These are phyloP conservation scores for Parasteatoda tepidariorum DNA, from an alignment of 1,140 invertebrate genomes.

Conservation along the genomic window DNA sequence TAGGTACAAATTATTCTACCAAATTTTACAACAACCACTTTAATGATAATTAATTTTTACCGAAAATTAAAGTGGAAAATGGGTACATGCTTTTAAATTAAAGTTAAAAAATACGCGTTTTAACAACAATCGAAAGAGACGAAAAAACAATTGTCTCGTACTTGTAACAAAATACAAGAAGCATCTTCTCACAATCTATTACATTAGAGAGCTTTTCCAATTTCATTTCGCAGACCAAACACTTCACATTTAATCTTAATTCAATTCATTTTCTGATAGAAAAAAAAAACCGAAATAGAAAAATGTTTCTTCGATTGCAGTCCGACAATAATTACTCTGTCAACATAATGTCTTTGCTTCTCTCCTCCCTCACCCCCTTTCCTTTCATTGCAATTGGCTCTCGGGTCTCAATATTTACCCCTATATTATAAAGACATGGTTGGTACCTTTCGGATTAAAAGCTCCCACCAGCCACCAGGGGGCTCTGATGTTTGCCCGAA, in stretches of 20 bases:
- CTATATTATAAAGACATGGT: conserved; percentile 31
- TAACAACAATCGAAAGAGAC: too few relatives aligned
- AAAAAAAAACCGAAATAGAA: background rate
- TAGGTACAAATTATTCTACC: too few relatives aligned
- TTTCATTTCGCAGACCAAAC: background rate
- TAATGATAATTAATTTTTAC: too few relatives aligned
- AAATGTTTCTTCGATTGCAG: conserved; percentile 53
- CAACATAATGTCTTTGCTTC: conserved; percentile 53
- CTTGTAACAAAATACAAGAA: too few relatives aligned
- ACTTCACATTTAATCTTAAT: conserved; percentile 46
- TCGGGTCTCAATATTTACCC: conserved; percentile 51
- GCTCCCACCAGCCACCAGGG: conserved; percentile 15
- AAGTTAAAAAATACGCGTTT: too few relatives aligned
- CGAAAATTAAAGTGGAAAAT: too few relatives aligned
- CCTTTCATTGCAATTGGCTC: conserved; percentile 33
- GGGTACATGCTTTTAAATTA: too few relatives aligned
- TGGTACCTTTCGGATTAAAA: conserved; percentile 25
- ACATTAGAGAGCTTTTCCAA: background rate
- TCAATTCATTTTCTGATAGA: conserved; percentile 24
- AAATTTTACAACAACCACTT: too few relatives aligned
- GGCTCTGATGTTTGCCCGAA: conserved; percentile 21
- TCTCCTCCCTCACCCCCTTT: background rate
- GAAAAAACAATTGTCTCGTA: too few relatives aligned
- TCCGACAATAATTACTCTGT: conserved; percentile 59
- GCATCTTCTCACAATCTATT: background rate